phyloP scores from a whole-genome alignment of 2,797 vertebrate species.

The Tokudaia muenninki region DNA sequence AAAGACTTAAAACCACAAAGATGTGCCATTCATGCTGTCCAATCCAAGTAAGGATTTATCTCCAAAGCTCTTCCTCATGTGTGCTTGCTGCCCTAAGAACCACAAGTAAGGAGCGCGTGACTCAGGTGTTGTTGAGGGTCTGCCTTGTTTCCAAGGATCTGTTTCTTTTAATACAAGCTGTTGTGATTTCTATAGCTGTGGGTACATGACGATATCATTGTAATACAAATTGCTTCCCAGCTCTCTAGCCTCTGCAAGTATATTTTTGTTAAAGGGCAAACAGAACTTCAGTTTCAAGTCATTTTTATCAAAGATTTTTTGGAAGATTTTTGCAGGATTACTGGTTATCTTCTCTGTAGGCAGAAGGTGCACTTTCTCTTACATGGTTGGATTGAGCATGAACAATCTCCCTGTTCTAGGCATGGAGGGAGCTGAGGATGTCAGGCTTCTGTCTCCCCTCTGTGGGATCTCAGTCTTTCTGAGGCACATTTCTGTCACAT shows the following conservation, averaged over 20 bases:
- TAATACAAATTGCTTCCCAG: slow-evolving; percentile 53
- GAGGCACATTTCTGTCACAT: background rate
- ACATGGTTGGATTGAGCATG: background rate
- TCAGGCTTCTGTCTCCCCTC: background rate
- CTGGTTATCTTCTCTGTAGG: background rate
- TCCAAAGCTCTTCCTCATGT: background rate
- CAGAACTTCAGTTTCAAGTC: slow-evolving; percentile 62
- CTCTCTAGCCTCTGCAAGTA: slow-evolving; percentile 56
- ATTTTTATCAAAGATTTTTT: slow-evolving; percentile 34
- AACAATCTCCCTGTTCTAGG: background rate
- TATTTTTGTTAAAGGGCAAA: slow-evolving; percentile 57
- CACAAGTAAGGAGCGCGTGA: background rate
- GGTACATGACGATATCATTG: background rate
- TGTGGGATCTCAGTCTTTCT: background rate
- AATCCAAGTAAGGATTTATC: background rate
- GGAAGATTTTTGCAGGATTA: background rate
- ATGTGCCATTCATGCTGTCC: no score
- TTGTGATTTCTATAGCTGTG: slow-evolving; percentile 69
- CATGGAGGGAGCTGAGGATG: background rate
- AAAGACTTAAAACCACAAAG: slow-evolving; percentile 22
- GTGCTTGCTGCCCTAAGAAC: background rate
- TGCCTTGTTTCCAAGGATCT: slow-evolving; percentile 67
- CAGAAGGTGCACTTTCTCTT: background rate
- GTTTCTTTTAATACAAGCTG: slow-evolving; percentile 58
- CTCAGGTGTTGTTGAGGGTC: background rate